phyloP scores from a whole-genome alignment of 2,113 vertebrate genomes.

The Microtus montanus region DNA sequence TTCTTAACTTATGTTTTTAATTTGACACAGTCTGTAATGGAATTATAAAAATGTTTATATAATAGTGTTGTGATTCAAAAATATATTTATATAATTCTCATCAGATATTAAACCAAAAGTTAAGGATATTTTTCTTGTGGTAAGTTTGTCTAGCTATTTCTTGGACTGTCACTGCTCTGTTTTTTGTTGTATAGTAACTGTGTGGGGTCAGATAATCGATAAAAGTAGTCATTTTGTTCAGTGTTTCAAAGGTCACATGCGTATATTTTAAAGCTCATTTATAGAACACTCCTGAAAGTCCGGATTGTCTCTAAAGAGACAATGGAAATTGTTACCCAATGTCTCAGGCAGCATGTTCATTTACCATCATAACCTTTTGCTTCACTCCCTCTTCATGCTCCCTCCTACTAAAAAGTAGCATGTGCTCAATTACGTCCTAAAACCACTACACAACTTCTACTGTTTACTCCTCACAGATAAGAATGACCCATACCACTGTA shows the following conservation, averaged over 20 bases:
- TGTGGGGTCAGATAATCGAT: not conserved
- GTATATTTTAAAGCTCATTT: not conserved
- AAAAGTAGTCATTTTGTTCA: constrained; percentile 1
- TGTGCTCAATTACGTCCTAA: not conserved
- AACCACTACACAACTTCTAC: not conserved
- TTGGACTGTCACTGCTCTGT: not conserved
- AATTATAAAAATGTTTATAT: not conserved
- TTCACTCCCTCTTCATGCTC: not conserved
- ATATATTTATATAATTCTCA: not conserved
- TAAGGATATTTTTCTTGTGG: not conserved
- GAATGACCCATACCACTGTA: not conserved
- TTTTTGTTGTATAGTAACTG: not conserved
- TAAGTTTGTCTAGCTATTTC: not conserved
- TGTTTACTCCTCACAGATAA: not conserved
- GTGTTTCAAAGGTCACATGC: not conserved
- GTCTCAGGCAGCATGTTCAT: not conserved
- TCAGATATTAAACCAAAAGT: not conserved
- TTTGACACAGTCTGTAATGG: not conserved
- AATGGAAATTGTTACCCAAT: not conserved
- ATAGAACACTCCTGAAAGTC: not conserved
- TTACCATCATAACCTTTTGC: not conserved
- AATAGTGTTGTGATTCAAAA: not conserved
- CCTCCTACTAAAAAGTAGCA: not conserved
- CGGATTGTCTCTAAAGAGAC: not conserved
- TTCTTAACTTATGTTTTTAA: not conserved